Percentiles rank a stretch among this genome's conserved stretches.
phyloP scores from a whole-genome alignment of 1,140 invertebrate species.

The Zaprionus lachaisei region DNA sequence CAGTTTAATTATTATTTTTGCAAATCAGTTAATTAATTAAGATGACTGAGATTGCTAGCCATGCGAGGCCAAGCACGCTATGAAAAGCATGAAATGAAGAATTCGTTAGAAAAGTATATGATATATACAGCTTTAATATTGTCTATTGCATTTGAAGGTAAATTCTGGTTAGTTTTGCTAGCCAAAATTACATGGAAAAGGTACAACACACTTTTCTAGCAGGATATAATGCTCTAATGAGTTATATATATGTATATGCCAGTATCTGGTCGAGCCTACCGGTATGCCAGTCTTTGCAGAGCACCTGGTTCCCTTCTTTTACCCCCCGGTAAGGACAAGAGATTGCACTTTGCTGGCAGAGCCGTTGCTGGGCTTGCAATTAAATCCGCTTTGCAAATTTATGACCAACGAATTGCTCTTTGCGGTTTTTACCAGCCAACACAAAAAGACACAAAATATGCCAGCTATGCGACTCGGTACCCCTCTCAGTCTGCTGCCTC shows the following conservation, averaged over 20 bases:
- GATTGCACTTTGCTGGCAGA: constrained; percentile 48
- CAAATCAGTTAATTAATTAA: constrained; percentile 76
- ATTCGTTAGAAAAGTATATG: neutral
- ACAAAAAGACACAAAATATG: constrained; percentile 44
- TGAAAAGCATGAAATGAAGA: neutral
- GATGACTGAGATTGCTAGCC: constrained; percentile 39
- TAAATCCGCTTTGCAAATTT: constrained; percentile 64
- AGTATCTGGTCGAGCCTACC: constrained; percentile 1
- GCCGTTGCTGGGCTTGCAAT: constrained; percentile 45
- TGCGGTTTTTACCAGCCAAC: constrained; percentile 46
- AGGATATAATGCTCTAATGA: constrained; percentile 43
- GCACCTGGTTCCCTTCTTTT: rapidly evolving
- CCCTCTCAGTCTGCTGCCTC: neutral
- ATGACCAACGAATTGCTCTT: constrained; percentile 67
- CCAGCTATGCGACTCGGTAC: constrained; percentile 24
- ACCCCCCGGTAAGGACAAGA: constrained; percentile 34
- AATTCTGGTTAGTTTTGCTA: neutral
- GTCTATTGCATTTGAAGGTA: neutral
- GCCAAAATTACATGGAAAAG: constrained; percentile 3
- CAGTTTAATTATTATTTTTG: constrained; percentile 78
- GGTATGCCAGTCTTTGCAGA: neutral
- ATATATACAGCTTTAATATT: neutral
- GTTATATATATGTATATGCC: constrained; percentile 42
- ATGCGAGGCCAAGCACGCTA: constrained; percentile 21
- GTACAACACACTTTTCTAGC: constrained; percentile 28